Conservation (phyloP, 2,113 vertebrate species). For the Callopanchax toddi region DNA sequence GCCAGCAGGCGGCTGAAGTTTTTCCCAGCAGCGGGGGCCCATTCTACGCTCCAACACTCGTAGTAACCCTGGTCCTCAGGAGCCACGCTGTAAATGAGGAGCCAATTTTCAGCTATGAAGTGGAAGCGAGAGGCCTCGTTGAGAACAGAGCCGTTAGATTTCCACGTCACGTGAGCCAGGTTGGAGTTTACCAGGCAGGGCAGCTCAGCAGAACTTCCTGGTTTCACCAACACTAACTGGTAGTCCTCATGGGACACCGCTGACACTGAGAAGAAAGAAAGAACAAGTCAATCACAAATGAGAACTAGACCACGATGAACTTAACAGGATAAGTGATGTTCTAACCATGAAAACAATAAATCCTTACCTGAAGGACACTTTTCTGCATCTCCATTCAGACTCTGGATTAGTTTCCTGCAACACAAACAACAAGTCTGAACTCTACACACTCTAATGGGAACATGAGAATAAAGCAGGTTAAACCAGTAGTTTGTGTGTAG, state of each 20-base stretch:
- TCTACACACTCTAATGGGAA: too few relatives aligned
- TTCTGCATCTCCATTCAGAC: constrained; percentile 85
- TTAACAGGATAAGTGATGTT: not conserved
- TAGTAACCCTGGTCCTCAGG: constrained; percentile 89
- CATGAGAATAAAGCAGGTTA: too few relatives aligned
- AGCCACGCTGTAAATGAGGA: constrained; percentile 92
- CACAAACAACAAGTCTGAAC: constrained; percentile 17
- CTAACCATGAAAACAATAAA: too few relatives aligned
- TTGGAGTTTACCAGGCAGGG: constrained; percentile 89
- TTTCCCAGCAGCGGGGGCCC: constrained; percentile 77
- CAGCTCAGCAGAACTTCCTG: constrained; percentile 89
- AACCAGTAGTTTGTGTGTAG: too few relatives aligned
- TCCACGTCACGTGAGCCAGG: constrained; percentile 90
- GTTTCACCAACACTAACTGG: constrained; percentile 79
- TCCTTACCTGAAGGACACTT: constrained; percentile 82
- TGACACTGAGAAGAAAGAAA: constrained; percentile 52
- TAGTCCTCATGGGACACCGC: constrained; percentile 48
- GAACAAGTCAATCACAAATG: not conserved
- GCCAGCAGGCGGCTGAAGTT: constrained; percentile 85
- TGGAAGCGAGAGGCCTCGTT: constrained; percentile 87
- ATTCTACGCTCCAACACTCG: constrained; percentile 90
- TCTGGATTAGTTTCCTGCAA: constrained; percentile 88
- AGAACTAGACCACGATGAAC: not conserved
- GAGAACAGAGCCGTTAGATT: constrained; percentile 80
- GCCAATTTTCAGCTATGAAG: constrained; percentile 80